Evolutionary conservation across 2,797 vertebrate species (phyloP), one percentile per base, ranked within the genome.

Genomic region (Falco novaeseelandiae): DNA sequence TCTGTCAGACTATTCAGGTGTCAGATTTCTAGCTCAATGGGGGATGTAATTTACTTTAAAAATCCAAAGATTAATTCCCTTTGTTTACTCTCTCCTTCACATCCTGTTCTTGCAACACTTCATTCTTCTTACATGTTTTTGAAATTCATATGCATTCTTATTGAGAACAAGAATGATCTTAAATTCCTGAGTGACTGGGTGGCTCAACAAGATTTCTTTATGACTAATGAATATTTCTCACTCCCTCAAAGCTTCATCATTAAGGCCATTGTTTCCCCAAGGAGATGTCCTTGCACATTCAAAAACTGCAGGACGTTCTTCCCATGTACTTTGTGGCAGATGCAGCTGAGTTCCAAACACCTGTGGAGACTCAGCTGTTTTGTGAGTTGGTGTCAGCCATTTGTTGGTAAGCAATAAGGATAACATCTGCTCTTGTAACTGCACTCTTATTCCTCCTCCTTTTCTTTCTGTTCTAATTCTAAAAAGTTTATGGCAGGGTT

Each of bases 151-250:
- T 44, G 38, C 8, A 2, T 62, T 95, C 62, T 79, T 51, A 70
- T 20, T 51, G 44, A 72, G 77, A 90, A 67, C 23, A 83, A 86
- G 59, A 67, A 87, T 61, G n/a, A 83, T 79, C 44, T 34, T 54
- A 62, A 94, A 94, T 90, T 94, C 96, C 91, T 71, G 27, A 73
- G 83, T 81, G 91, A 80, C 83, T 96, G 80, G 66, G 73, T 91
- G 77, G 59, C 70, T 94, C 87, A 84, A 40, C 40, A 73, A 59
- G 51, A 59, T 71, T 90, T 77, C 55, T 93, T 90, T 87, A 88
- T 93, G 93, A 97, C 83, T 95, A 94, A 95, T 63, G 48, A 80
- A 46, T 90, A 89, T 72, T 88, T 93, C 73, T 80, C 66, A 26
- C 59, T 93, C 59, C 30, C 55, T 61, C 70, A 73, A 72, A 82